Percentiles rank a stretch among this genome's conserved stretches.
Evolutionary conservation across 1,140 invertebrate species (phyloP).

Genomic region (Eriocheir sinensis): DNA sequence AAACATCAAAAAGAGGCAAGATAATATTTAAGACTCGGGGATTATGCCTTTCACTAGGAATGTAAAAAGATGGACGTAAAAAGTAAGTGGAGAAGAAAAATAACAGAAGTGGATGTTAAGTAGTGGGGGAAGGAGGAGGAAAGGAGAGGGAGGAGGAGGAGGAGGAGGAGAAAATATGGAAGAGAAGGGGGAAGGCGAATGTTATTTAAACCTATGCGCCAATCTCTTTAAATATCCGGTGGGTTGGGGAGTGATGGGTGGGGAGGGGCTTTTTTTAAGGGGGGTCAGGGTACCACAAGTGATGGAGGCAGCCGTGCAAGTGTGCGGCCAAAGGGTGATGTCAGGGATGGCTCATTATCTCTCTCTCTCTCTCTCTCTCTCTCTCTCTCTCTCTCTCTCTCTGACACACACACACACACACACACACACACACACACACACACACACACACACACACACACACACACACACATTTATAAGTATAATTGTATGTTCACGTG

Average conservation of each 20-base stretch:
- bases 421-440: constrained; percentile 1
- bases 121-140: background rate
- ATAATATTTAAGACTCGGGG: too few species aligned
- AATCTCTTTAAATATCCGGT: too few species aligned
- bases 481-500: background rate
- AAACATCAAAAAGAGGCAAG: too few species aligned
- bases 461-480: background rate
- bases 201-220: too few species aligned
- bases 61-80: too few species aligned
- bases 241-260: too few species aligned
- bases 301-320: background rate
- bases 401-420: background rate
- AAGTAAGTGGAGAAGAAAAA: too few species aligned
- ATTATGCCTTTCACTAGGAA: too few species aligned
- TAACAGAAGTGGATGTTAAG: background rate
- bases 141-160: background rate
- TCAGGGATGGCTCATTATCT: background rate
- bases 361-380: constrained; percentile 4
- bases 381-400: background rate
- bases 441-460: background rate
- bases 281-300: background rate
- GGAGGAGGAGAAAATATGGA: too few species aligned
- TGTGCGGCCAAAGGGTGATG: background rate
- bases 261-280: background rate
- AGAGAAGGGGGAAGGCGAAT: too few species aligned